Conservation (phyloP, 2,888 invertebrate genomes). For the Cactoblastis cactorum region DNA sequence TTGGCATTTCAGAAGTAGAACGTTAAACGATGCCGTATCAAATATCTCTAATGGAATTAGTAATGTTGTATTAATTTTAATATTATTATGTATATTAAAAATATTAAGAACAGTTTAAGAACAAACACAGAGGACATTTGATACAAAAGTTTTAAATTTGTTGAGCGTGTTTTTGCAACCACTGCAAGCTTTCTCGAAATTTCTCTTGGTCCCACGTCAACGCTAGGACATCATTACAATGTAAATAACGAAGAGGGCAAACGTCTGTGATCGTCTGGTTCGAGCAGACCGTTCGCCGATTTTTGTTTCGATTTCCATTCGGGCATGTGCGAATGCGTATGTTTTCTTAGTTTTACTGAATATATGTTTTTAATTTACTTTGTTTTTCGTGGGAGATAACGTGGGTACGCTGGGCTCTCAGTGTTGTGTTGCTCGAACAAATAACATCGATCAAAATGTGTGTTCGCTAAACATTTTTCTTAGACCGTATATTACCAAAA, state of each 20-base stretch:
- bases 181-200: too few species aligned
- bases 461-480: neutral
- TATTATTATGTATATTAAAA: too few species aligned
- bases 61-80: too few species aligned
- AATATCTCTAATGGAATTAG: neutral
- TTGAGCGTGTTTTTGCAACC: too few species aligned
- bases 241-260: neutral
- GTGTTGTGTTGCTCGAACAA: neutral
- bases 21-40: neutral
- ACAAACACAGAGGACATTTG: too few species aligned
- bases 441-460: neutral
- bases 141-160: too few species aligned
- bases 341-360: constrained; percentile 8
- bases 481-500: neutral
- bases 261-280: neutral
- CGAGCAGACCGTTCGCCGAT: neutral
- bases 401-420: neutral
- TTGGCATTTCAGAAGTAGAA: neutral
- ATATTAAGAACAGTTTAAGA: too few species aligned
- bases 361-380: constrained; percentile 4
- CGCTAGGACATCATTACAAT: too few species aligned
- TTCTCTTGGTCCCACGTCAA: too few species aligned
- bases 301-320: constrained; percentile 9
- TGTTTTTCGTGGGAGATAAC: neutral
- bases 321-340: neutral